phyloP scores from a whole-genome alignment of 37 sponge, comb jelly and placozoan species.

The Dysidea cf. avara region DNA sequence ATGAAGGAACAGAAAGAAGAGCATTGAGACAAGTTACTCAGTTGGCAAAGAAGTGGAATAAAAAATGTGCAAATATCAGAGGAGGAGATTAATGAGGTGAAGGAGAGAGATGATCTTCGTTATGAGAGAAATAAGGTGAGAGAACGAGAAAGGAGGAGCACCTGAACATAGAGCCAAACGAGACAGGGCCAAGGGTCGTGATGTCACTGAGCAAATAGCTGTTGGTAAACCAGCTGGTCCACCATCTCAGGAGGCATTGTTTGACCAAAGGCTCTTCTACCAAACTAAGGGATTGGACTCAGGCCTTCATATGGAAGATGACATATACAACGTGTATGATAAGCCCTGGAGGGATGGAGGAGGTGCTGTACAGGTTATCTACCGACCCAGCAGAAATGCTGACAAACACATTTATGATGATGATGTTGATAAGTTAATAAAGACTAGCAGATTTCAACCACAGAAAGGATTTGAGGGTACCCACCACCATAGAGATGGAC shows the following conservation, averaged over 20 bases:
- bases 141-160: slow-evolving; percentile 88
- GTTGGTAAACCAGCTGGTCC: slow-evolving; percentile 80
- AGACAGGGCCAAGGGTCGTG: slow-evolving; percentile 83
- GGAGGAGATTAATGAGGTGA: too few species aligned
- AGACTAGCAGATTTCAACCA: slow-evolving; percentile 90
- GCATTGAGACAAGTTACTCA: too few species aligned
- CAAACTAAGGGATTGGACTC: slow-evolving; percentile 86
- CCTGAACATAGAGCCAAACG: slow-evolving; percentile 76
- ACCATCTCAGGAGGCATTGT: slow-evolving; percentile 72
- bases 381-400: slow-evolving; percentile 84
- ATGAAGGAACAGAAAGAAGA: too few species aligned
- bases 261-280: slow-evolving; percentile 96
- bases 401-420: slow-evolving; percentile 97
- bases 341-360: slow-evolving; percentile 97
- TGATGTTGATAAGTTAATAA: slow-evolving; percentile 90
- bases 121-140: slow-evolving; percentile 97
- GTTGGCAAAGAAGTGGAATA: too few species aligned
- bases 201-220: slow-evolving; percentile 94
- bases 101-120: slow-evolving; percentile 89
- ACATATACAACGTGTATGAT: slow-evolving; percentile 96
- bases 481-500: slow-evolving; percentile 73
- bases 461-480: slow-evolving; percentile 91
- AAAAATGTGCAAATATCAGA: too few species aligned
- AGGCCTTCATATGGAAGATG: slow-evolving; percentile 84
- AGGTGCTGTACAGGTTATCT: slow-evolving; percentile 79